These are phyloP conservation scores for Leucoptera coffeella DNA, from an alignment of 2,888 invertebrate genomes.

Conservation along the genomic window DNA sequence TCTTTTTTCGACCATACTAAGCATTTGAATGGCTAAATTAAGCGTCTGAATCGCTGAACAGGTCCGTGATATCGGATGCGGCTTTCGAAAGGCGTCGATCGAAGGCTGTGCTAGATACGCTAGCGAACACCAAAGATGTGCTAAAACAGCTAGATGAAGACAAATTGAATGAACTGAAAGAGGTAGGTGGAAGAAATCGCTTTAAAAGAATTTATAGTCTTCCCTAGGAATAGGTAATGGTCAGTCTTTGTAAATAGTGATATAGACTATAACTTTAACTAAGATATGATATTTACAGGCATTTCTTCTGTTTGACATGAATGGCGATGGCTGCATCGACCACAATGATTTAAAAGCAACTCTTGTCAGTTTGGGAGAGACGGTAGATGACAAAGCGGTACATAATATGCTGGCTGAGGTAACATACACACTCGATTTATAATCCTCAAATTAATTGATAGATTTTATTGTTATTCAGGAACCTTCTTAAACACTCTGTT, in stretches of 20 bases:
- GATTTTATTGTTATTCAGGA: no score
- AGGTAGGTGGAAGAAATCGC: constrained; percentile 48
- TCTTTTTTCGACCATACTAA: no score
- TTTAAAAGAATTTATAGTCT: no score
- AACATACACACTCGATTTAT: constrained; percentile 3
- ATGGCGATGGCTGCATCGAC: constrained; percentile 61
- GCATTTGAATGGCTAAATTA: no score
- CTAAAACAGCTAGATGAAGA: no score
- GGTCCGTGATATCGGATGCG: constrained; percentile 19
- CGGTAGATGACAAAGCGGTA: constrained; percentile 49
- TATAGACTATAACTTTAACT: constrained; percentile 2
- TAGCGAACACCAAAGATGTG: no score
- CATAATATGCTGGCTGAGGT: constrained; percentile 60
- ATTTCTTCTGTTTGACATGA: constrained; percentile 59
- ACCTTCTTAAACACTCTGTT: no score
- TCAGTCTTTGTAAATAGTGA: no score
- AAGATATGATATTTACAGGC: constrained; percentile 26
- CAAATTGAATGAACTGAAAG: constrained; percentile 59
- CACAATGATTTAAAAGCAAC: constrained; percentile 58
- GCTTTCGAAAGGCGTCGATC: constrained; percentile 11
- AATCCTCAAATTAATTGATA: no score
- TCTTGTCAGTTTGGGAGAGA: constrained; percentile 53
- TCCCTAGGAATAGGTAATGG: no score
- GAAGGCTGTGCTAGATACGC: no score
- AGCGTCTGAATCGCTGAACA: no score